A percentile compares a stretch with the other conserved stretches of the same genome.
phyloP scores from a whole-genome alignment of 2,888 invertebrate genomes.

The Hirtodrosophila cameraria region DNA sequence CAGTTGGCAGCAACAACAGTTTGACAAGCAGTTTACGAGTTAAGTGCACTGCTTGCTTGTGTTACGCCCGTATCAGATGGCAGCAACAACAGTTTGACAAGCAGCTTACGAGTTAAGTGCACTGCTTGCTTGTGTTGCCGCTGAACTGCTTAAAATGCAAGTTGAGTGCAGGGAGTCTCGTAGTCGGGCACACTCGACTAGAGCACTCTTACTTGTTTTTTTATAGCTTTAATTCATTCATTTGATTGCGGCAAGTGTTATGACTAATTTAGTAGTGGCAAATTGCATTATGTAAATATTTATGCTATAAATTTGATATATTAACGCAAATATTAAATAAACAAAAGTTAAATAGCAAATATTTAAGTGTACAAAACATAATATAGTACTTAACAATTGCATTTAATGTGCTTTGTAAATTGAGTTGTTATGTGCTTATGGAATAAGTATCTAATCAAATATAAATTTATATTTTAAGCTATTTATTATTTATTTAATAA shows the following conservation, averaged over 20 bases:
- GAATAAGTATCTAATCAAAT: not conserved
- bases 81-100: too few species aligned
- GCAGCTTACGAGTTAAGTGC: too few species aligned
- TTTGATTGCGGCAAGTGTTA: constrained; percentile 14
- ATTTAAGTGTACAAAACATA: too few species aligned
- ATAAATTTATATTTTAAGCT: too few species aligned
- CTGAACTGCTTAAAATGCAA: too few species aligned
- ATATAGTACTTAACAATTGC: not conserved
- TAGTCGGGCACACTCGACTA: not conserved
- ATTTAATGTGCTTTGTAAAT: not conserved
- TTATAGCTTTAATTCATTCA: constrained; percentile 19
- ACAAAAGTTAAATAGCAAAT: not conserved
- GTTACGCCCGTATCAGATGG: too few species aligned
- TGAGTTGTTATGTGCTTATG: not conserved
- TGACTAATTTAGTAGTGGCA: constrained; percentile 38
- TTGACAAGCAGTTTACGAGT: too few species aligned
- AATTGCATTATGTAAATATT: constrained; percentile 36
- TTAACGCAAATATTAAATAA: not conserved
- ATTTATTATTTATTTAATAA: too few species aligned
- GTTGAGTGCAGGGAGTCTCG: not conserved
- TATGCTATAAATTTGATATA: constrained; percentile 11
- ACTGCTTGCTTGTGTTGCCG: too few species aligned
- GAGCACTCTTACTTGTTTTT: not conserved
- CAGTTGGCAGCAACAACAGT: too few species aligned
- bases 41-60: too few species aligned